A percentile compares a stretch with the other conserved stretches of the same genome.
Conservation (phyloP, 2,113 vertebrate genomes). For the Microcebus griseorufus region DNA sequence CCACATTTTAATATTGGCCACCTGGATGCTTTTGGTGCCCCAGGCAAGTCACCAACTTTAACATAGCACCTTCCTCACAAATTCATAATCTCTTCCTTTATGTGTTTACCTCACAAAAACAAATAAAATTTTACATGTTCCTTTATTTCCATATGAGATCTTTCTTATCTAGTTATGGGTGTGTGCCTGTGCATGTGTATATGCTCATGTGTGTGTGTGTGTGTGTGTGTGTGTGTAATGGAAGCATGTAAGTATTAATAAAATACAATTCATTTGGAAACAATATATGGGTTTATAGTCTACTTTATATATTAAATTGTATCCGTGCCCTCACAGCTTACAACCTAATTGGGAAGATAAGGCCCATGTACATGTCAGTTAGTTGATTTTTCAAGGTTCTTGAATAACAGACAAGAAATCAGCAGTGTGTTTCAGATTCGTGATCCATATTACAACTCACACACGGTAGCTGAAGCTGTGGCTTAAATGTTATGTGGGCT, state of each 20-base stretch:
- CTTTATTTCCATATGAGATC: neutral
- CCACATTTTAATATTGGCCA: conserved; percentile 29
- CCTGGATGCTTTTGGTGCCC: conserved; percentile 60
- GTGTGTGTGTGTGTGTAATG: neutral
- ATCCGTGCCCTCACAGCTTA: neutral
- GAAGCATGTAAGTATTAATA: neutral
- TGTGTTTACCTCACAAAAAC: neutral
- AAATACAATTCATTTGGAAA: neutral
- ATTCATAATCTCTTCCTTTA: neutral
- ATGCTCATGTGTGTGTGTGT: neutral
- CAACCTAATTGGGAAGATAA: neutral
- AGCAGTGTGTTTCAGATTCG: neutral
- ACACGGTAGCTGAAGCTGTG: neutral
- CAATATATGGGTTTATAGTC: neutral
- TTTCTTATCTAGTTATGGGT: neutral
- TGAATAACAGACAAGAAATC: neutral
- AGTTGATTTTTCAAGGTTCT: neutral
- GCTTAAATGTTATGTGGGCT: neutral
- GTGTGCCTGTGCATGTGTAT: neutral
- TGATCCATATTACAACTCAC: neutral
- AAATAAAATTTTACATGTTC: neutral
- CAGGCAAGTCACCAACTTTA: conserved; percentile 44
- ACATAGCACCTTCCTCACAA: neutral
- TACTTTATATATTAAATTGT: neutral
- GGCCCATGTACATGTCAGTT: neutral